Evolutionary conservation across 2,797 vertebrate species (phyloP), one percentile per base, ranked within the genome.

Genomic region (Pantherophis vulpinus): DNA sequence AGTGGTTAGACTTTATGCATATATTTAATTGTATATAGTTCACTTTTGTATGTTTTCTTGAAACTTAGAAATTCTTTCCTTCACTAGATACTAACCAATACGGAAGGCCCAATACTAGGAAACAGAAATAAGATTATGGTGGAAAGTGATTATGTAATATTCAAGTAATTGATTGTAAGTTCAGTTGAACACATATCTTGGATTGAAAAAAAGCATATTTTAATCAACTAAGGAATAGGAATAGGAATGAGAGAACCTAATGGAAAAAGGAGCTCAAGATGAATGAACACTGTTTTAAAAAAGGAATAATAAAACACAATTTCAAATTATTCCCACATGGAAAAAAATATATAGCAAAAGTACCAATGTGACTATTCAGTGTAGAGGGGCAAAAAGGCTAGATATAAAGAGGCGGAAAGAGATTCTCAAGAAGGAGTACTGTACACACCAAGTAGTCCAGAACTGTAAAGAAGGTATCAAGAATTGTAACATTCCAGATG

Each of bases 1-100:
- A 93, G 93, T 91, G 90, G 93, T 54, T 89, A 54, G 20, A 63
- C 3, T 25, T 89, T 42, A 93, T 89, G 7, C 47, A 32, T 51
- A 23, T 89, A 37, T 91, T 86, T 29, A 86, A 10, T 83, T 59
- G 61, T 47, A 29, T 47, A 20, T 5, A 93, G 14, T 90, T 23
- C 32, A 66, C n/a, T 56, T 60, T 32, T 66, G 32, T 47, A 56
- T 63, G 5, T 32, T 89, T 91, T 60, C 16, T 14, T 91, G 27
- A 16, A 86, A 86, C 27, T 23, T 47, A 47, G 74, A 83, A 47
- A 83, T 83, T 47, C 37, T 47, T 83, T 83, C 74, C 74, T 47
- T 83, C 20, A 47, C 66, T 47, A 47, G 37, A 47, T 47, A 47
- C 9, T 47, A 47, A 83, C 20, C 20, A 83, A 47, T 83, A 83